Base-by-base conservation (phyloP, 1,140 invertebrate species). In the Zaprionus ghesquierei region DNA sequence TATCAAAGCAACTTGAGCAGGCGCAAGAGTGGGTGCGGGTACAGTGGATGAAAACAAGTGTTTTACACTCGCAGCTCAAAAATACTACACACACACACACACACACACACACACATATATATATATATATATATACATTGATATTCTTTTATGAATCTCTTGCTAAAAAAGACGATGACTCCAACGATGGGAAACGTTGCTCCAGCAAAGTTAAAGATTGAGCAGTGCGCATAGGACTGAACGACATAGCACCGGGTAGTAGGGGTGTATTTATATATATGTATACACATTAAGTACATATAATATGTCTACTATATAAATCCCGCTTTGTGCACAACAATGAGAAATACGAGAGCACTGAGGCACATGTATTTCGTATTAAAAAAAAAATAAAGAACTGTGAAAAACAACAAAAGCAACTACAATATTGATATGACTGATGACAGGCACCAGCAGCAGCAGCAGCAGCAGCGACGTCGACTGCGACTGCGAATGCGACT, bases 361-460 rank as follows among this genome's bases (percentile, higher is more conserved):
- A 29, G 62, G 54, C 72, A 84, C 76, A 79, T 58, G 75, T 72
- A 82, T 79, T 84, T 82, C 76, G 22, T 41, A 23, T 38, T 5
- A 38, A 56, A 38, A 56, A n/a, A n/a, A n/a, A n/a, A n/a, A 53
- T 31, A 54, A 54, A 31, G 8, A n/a, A 15, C 18, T 22, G 15
- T 22, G 31, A 44, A 44, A 27, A 23, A 44, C 10, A 44, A 25
- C 5, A 59, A 41, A 5, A 60, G 33, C 46, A 50, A 50, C 18
- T 23, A 50, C 46, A 70, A 70, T 75, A 81, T 73, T 86, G 78
- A 86, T 86, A 86, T 81, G 81, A 79, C 58, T 46, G 63, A 69
- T 73, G 70, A 69, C 56, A 31, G 56, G 23, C 38, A 29, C 29
- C 5, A n/a, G 55, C 12, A 41, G 12, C 41, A 59, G 13, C 44